Percentiles rank a stretch among this genome's conserved stretches.
Evolutionary conservation across 2,888 invertebrate species (phyloP).

Genomic region (Cynaeus angustus): DNA sequence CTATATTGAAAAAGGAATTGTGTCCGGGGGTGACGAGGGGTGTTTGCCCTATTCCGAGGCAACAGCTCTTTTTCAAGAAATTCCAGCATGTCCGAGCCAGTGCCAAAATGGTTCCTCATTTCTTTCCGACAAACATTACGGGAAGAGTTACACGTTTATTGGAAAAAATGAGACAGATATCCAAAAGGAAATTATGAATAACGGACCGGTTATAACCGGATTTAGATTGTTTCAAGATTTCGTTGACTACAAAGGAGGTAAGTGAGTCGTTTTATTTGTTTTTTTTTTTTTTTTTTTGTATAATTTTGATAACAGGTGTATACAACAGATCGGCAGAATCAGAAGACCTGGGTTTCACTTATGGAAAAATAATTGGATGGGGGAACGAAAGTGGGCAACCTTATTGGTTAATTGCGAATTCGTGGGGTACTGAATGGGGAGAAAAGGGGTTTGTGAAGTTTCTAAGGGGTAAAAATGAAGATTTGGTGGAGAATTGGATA

Average conservation of each 20-base stretch:
- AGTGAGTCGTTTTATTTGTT: not conserved
- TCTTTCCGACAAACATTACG: slow-evolving; percentile 61
- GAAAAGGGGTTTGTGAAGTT: not conserved
- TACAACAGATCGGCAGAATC: no score
- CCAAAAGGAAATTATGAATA: slow-evolving; percentile 48
- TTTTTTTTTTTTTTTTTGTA: no score
- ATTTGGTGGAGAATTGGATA: no score
- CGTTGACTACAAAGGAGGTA: slow-evolving; percentile 4
- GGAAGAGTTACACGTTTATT: slow-evolving; percentile 76
- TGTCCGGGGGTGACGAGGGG: slow-evolving; percentile 72
- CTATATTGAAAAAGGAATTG: slow-evolving; percentile 12
- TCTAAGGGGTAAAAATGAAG: not conserved
- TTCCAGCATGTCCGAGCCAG: slow-evolving; percentile 82
- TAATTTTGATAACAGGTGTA: no score
- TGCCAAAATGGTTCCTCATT: slow-evolving; percentile 77
- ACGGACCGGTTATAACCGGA: slow-evolving; percentile 82
- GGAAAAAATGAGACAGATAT: slow-evolving; percentile 41
- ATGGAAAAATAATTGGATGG: not conserved
- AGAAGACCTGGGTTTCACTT: no score
- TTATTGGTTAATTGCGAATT: slow-evolving; percentile 1
- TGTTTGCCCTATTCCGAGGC: slow-evolving; percentile 86
- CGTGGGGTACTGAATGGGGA: not conserved
- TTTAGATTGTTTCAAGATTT: slow-evolving; percentile 77
- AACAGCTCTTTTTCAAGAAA: slow-evolving; percentile 86
- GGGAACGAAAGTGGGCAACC: not conserved